These are phyloP conservation scores for Lucilia sericata DNA, from an alignment of 1,140 invertebrate species.

Conservation along the genomic window DNA sequence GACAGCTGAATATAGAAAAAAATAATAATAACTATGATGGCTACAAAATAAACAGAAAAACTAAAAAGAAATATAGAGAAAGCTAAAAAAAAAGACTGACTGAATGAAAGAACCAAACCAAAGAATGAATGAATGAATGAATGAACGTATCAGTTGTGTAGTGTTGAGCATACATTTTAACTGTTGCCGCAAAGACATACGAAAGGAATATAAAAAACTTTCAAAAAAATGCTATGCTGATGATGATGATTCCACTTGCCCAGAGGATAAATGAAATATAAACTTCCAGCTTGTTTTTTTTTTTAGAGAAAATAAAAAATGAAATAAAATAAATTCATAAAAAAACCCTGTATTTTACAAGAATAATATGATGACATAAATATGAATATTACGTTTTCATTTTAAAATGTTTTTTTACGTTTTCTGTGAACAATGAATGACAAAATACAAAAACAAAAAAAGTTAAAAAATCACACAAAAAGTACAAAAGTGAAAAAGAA, in stretches of 20 bases:
- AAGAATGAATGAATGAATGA: background rate
- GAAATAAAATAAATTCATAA: background rate
- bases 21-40: slow-evolving; percentile 4
- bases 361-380: slow-evolving; percentile 24
- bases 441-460: background rate
- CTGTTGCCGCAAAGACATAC: slow-evolving; percentile 19
- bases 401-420: background rate
- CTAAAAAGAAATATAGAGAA: background rate
- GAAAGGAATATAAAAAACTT: background rate
- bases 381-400: slow-evolving; percentile 20
- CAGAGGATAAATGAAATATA: slow-evolving; percentile 23
- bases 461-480: background rate
- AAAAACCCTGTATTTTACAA: slow-evolving; percentile 15
- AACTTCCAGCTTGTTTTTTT: slow-evolving; percentile 13
- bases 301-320: background rate
- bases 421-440: slow-evolving; percentile 14
- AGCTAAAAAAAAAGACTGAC: background rate
- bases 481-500: background rate
- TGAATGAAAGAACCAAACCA: background rate
- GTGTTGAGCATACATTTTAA: slow-evolving; percentile 24
- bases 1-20: background rate
- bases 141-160: slow-evolving; percentile 14
- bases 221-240: background rate
- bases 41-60: background rate
- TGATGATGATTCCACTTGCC: slow-evolving; percentile 24